phyloP scores from a whole-genome alignment of 2,888 invertebrate genomes.

The Drosophila recens region DNA sequence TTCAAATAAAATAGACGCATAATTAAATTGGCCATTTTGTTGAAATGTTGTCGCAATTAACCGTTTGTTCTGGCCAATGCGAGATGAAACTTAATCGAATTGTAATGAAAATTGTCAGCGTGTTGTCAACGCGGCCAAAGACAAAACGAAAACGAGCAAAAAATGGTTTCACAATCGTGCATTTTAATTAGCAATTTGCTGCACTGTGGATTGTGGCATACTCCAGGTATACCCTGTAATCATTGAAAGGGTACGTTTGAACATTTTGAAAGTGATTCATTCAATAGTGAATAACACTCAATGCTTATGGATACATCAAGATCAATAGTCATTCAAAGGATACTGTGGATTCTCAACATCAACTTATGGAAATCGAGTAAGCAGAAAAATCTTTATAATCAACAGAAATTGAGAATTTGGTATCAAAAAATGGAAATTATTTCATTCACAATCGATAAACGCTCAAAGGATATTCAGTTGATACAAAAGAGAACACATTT shows the following conservation, averaged over 20 bases:
- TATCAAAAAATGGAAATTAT: too few relatives aligned
- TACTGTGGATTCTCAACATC: too few relatives aligned
- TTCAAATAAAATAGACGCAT: slow-evolving; percentile 18
- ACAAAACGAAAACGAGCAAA: slow-evolving; percentile 7
- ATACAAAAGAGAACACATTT: too few relatives aligned
- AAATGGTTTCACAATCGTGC: slow-evolving; percentile 35
- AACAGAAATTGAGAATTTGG: too few relatives aligned
- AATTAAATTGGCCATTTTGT: slow-evolving; percentile 36
- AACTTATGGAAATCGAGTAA: too few relatives aligned
- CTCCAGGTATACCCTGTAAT: slow-evolving; percentile 13
- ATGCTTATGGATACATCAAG: too few relatives aligned
- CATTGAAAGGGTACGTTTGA: not conserved
- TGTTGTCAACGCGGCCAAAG: slow-evolving; percentile 42
- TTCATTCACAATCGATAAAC: too few relatives aligned
- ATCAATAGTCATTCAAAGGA: too few relatives aligned
- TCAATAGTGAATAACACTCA: too few relatives aligned
- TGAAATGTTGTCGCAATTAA: slow-evolving; percentile 55
- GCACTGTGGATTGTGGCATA: slow-evolving; percentile 1
- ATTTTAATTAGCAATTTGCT: slow-evolving; percentile 71
- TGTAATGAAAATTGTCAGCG: slow-evolving; percentile 68
- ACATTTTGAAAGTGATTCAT: too few relatives aligned
- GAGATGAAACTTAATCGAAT: slow-evolving; percentile 65
- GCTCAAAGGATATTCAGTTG: too few relatives aligned
- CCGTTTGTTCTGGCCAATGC: slow-evolving; percentile 20
- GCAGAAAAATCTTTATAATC: too few relatives aligned